Base-by-base conservation (phyloP, 1,140 invertebrate genomes). In the Vollenhovia emeryi region DNA sequence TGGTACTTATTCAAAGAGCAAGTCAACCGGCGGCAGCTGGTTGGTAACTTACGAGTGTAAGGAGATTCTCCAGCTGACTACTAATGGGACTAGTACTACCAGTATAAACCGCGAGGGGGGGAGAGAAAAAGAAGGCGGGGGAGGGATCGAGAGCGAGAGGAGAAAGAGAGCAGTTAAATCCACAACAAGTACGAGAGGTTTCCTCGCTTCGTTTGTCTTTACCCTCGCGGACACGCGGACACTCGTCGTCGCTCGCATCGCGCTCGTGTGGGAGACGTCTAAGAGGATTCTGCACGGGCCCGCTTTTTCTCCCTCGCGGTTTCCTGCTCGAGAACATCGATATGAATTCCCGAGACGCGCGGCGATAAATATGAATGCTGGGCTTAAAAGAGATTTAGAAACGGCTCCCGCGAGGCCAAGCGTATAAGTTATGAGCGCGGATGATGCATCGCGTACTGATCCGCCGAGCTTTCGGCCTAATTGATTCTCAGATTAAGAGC, bases 61-160 rank as follows among this genome's bases (percentile, higher is more conserved):
- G 73, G 43, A 64, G 90, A 91, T 91, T 62, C 87, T 71, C 57
- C 45, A 64, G 45, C 83, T 86, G 87, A 91, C 83, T 91, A 89
- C 90, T 91, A 91, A 91, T 91, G 90, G 83, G 78, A 91, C 87
- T 91, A 91, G 87, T 86, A 79, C 87, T 84, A 91, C 82, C 86
- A 76, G 87, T 86, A 88, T 69, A 80, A 89, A 88, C 55, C 52
- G 82, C 48, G 11, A 76, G 59, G 71, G 87, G 71, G 87, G 59
- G 64, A 57, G 62, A 68, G n/a, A 50, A 40, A 74, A 45, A 76
- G 36, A 30, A 36, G 36, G 60, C 27, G 36, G 57, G 69, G 59
- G 76, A 76, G 24, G 30, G 55, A 59, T 59, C 45, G 48, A 76
- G 71, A 74, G 55, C 50, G 75, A 64, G 52, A 64, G 62, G 68